Conservation (phyloP, 2,113 vertebrate genomes). For the Beaufortia kweichowensis region DNA sequence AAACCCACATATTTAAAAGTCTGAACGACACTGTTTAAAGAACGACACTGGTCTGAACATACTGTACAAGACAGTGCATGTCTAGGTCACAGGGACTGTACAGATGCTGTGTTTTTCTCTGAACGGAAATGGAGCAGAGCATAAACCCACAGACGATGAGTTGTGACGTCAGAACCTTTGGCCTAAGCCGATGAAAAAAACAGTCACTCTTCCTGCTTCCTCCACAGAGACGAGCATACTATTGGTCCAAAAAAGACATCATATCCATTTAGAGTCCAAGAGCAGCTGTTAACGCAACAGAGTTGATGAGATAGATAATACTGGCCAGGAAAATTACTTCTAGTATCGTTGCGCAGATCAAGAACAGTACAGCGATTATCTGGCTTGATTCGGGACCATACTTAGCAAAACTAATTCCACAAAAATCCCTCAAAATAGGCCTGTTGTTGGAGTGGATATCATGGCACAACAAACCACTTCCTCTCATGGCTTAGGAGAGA, state of each 20-base stretch:
- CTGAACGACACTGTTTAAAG: not conserved
- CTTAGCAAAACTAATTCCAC: constrained; percentile 14
- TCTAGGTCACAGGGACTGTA: not conserved
- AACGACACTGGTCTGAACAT: not conserved
- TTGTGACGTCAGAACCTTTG: constrained; percentile 34
- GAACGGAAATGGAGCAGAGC: constrained; percentile 35
- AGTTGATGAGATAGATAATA: no score
- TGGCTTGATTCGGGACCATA: not conserved
- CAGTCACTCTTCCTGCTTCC: constrained; percentile 59
- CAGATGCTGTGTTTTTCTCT: not conserved
- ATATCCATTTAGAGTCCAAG: constrained; percentile 34
- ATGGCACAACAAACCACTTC: constrained; percentile 46
- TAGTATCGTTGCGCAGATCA: not conserved
- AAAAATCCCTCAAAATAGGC: not conserved
- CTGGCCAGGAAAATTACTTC: constrained; percentile 2
- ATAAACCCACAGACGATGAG: constrained; percentile 37
- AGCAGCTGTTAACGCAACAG: no score
- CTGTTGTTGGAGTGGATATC: constrained; percentile 29
- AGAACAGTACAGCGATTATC: not conserved
- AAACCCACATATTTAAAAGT: no score
- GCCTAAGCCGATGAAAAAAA: not conserved
- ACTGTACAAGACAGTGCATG: not conserved
- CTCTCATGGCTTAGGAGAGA: constrained; percentile 34
- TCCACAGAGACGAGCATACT: constrained; percentile 18
- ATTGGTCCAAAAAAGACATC: not conserved